These are phyloP conservation scores for Melipona bicolor DNA, from an alignment of 2,888 invertebrate genomes.

Conservation along the genomic window DNA sequence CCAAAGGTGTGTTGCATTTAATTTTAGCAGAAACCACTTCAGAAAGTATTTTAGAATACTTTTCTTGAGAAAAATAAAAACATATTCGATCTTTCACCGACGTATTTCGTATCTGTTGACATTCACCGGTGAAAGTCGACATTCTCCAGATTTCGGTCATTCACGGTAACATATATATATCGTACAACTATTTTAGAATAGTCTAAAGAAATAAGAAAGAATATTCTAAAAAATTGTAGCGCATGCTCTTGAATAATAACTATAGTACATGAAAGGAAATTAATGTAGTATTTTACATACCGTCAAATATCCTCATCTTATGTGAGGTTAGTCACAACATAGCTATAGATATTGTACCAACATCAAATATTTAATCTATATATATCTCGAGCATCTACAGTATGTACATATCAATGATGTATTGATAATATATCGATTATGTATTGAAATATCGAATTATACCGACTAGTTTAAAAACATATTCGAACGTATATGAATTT, in stretches of 20 bases:
- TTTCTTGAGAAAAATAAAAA: too few relatives aligned
- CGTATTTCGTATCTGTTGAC: too few relatives aligned
- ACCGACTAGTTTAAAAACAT: not conserved
- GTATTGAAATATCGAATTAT: not conserved
- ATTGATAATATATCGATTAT: not conserved
- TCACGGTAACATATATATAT: too few relatives aligned
- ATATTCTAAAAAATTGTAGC: not conserved
- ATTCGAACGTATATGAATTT: not conserved
- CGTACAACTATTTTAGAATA: conserved; percentile 25
- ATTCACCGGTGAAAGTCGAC: too few relatives aligned
- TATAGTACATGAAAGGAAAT: conserved; percentile 1
- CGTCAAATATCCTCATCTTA: not conserved
- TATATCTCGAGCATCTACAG: too few relatives aligned
- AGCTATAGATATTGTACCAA: not conserved
- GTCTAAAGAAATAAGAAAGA: not conserved
- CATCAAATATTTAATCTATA: too few relatives aligned
- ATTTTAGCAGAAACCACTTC: too few relatives aligned
- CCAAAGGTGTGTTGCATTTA: too few relatives aligned
- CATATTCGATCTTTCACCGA: too few relatives aligned
- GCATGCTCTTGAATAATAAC: not conserved
- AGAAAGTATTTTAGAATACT: too few relatives aligned
- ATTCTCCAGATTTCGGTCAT: too few relatives aligned
- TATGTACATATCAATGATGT: not conserved
- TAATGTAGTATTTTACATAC: conserved; percentile 3
- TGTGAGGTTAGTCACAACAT: not conserved